A percentile compares a stretch with the other conserved stretches of the same genome.
These are phyloP conservation scores for Eupeodes luniger DNA, from an alignment of 2,888 invertebrate genomes.

Conservation along the genomic window DNA sequence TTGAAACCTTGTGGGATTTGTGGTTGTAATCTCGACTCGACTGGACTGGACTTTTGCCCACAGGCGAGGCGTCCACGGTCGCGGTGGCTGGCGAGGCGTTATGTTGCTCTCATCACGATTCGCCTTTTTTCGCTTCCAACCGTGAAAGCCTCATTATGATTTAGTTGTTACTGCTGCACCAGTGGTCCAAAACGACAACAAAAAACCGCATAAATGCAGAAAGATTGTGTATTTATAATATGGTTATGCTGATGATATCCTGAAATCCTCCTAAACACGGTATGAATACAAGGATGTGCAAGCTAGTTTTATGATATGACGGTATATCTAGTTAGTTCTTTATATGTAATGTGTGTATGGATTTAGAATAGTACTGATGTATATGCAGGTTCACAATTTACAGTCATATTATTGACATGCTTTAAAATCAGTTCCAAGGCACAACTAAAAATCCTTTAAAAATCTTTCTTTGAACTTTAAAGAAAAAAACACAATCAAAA, in stretches of 20 bases:
- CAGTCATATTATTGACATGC: too few species aligned
- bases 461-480: too few species aligned
- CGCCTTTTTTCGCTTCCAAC: neutral
- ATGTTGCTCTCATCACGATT: slow-evolving; percentile 15
- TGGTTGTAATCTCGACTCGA: slow-evolving; percentile 32
- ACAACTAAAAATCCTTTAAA: too few species aligned
- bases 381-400: too few species aligned
- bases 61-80: too few species aligned
- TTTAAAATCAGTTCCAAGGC: too few species aligned
- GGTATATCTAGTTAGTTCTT: too few species aligned
- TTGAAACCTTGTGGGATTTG: slow-evolving; percentile 45
- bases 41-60: slow-evolving; percentile 3
- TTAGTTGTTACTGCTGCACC: slow-evolving; percentile 8
- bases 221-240: neutral
- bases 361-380: too few species aligned
- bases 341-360: too few species aligned
- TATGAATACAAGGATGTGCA: neutral
- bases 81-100: neutral
- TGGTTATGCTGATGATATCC: neutral
- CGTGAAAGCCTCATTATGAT: slow-evolving; percentile 31
- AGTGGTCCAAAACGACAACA: neutral
- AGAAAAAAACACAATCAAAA: too few species aligned
- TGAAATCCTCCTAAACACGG: neutral
- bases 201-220: neutral
- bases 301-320: too few species aligned